A percentile compares a stretch with the other conserved stretches of the same genome.
phyloP scores from a whole-genome alignment of 2,888 invertebrate genomes.

The Drosophila stalkeri region DNA sequence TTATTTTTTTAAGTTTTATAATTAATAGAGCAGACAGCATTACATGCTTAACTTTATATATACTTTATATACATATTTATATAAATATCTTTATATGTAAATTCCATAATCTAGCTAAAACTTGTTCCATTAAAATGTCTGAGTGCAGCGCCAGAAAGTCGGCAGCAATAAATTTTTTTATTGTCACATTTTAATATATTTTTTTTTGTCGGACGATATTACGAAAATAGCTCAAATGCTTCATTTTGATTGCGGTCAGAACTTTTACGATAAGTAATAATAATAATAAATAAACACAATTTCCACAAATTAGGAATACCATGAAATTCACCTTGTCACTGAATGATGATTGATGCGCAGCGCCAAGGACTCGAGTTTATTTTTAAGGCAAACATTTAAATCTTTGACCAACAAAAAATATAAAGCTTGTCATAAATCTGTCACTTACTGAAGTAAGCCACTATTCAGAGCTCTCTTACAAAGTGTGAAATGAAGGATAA shows the following conservation, averaged over 20 bases:
- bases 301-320: background rate
- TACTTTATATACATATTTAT: background rate
- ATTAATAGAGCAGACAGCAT: background rate
- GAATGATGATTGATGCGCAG: slow-evolving; percentile 49
- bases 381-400: background rate
- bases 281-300: background rate
- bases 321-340: slow-evolving; percentile 1
- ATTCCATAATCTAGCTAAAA: slow-evolving; percentile 1
- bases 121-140: slow-evolving; percentile 29
- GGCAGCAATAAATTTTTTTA: slow-evolving; percentile 72
- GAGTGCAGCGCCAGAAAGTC: slow-evolving; percentile 65
- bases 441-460: background rate
- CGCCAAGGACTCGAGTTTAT: slow-evolving; percentile 7
- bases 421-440: slow-evolving; percentile 30
- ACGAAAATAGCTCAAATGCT: slow-evolving; percentile 8
- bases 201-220: slow-evolving; percentile 24
- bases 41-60: background rate
- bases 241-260: slow-evolving; percentile 3
- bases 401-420: background rate
- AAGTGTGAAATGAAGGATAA: background rate
- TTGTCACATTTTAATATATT: slow-evolving; percentile 35
- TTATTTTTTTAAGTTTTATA: background rate
- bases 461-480: background rate
- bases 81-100: background rate
- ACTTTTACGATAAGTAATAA: slow-evolving; percentile 1